Base-by-base conservation (phyloP, 2,797 vertebrate genomes). In the Silurus aristotelis region DNA sequence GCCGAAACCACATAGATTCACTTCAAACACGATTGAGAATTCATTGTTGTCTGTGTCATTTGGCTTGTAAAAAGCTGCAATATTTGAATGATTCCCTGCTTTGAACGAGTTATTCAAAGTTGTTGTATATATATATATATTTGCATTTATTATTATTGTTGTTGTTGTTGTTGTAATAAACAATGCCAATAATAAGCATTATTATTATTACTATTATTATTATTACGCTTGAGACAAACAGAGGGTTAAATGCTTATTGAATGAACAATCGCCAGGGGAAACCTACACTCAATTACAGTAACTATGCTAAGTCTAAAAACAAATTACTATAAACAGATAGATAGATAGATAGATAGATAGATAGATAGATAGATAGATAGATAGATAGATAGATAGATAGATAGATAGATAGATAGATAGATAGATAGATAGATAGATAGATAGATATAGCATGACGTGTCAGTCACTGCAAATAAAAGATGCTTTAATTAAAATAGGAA, bases 211-310 rank as follows among this genome's bases (percentile, higher is more conserved):
- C n/a, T 48, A 48, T 48, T 48, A 48, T n/a, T 48, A 48, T 48
- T 48, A 52, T 25, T 52, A 9, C 2, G 13, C 20, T 71, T 71
- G 20, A 76, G 25, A 76, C 3, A 76, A 76, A 38, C 10, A 78
- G 6, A 19, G n/a, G 27, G 25, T 61, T 60, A 38, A 58, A 58
- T 78, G 58, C 96, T 99, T 97, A 98, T 97, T 98, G 97, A 96
- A 96, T 95, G 94, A 97, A 95, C 96, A 97, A 97, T 97, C 96
- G 97, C 96, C 97, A 96, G 93, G 97, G 97, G 97, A 98, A 96
- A 96, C 96, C 96, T 98, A 97, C 56, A 98, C 96, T 97, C 97
- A 99, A 98, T 98, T 97, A 98, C 96, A 97, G 96, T 96, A 97
- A 96, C 96, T 95, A 95, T 96, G 95, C 94, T 96, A 96, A 96